phyloP scores from a whole-genome alignment of 2,113 vertebrate genomes.

The Megatriorchis doriae region DNA sequence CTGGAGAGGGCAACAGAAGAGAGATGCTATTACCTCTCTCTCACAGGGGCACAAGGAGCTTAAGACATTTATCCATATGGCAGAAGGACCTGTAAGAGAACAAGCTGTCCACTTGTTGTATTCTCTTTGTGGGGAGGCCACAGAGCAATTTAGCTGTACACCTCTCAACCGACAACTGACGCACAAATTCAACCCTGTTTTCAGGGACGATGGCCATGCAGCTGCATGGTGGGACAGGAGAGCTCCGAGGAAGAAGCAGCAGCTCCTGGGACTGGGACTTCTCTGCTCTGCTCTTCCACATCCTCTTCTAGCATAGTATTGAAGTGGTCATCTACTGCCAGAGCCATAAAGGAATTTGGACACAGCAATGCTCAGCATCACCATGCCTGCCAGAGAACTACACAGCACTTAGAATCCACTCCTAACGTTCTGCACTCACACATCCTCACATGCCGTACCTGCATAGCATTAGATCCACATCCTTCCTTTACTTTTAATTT shows the following conservation, averaged over 20 bases:
- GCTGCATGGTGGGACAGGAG: neutral
- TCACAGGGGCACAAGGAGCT: neutral
- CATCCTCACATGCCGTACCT: neutral
- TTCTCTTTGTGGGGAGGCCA: neutral
- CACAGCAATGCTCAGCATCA: neutral
- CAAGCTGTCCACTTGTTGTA: neutral
- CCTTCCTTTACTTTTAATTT: neutral
- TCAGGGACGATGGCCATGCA: neutral
- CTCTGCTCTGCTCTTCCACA: neutral
- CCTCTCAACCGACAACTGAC: accelerated
- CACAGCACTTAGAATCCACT: accelerated
- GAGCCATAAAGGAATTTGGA: neutral
- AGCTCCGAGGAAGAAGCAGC: neutral
- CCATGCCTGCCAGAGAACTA: neutral
- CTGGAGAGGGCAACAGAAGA: neutral
- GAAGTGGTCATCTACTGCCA: neutral
- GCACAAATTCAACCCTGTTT: neutral
- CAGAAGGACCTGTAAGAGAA: neutral
- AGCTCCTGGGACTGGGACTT: neutral
- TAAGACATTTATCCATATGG: neutral
- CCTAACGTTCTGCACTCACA: neutral
- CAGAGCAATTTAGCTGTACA: neutral
- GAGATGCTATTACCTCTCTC: neutral
- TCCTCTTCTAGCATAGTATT: neutral
- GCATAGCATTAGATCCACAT: neutral